These are phyloP conservation scores for Cottoperca gobio DNA, from an alignment of 2,797 vertebrate genomes.

Conservation along the genomic window DNA sequence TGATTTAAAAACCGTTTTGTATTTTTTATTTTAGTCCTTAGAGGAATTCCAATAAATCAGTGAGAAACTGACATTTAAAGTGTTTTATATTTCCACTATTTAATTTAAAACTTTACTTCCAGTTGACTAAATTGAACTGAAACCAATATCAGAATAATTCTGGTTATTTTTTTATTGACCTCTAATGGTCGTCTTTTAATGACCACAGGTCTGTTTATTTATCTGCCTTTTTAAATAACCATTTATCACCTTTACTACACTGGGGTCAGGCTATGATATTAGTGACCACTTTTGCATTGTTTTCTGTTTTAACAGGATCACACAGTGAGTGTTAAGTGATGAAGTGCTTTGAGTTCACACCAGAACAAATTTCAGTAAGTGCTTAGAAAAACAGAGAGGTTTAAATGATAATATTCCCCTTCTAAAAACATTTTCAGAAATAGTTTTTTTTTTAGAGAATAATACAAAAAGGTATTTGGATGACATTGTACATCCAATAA, in stretches of 20 bases:
- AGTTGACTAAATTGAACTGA: conserved; percentile 35
- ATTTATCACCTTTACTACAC: conserved; percentile 36
- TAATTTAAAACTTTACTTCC: conserved; percentile 31
- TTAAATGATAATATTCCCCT: conserved; percentile 56
- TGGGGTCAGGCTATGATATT: conserved; percentile 51
- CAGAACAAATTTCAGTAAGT: conserved; percentile 82
- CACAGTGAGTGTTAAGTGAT: conserved; percentile 66
- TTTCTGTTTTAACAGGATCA: conserved; percentile 78
- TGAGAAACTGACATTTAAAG: conserved; percentile 49
- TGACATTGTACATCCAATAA: conserved; percentile 54
- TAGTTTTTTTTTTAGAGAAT: conserved; percentile 38
- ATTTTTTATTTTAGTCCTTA: conserved; percentile 33
- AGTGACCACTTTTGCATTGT: conserved; percentile 62
- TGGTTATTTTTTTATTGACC: conserved; percentile 67
- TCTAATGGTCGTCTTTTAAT: conserved; percentile 65
- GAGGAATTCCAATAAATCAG: conserved; percentile 32
- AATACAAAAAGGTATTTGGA: conserved; percentile 52
- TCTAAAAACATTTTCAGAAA: conserved; percentile 63
- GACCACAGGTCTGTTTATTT: conserved; percentile 64
- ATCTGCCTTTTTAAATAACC: conserved; percentile 49
- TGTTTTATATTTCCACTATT: conserved; percentile 45
- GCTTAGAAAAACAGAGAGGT: conserved; percentile 75
- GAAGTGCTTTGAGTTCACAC: conserved; percentile 83
- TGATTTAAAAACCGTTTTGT: conserved; percentile 22
- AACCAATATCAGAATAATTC: conserved; percentile 39